These are phyloP conservation scores for Invenusta paracnida DNA, from an alignment of 2,888 invertebrate genomes.

Conservation along the genomic window DNA sequence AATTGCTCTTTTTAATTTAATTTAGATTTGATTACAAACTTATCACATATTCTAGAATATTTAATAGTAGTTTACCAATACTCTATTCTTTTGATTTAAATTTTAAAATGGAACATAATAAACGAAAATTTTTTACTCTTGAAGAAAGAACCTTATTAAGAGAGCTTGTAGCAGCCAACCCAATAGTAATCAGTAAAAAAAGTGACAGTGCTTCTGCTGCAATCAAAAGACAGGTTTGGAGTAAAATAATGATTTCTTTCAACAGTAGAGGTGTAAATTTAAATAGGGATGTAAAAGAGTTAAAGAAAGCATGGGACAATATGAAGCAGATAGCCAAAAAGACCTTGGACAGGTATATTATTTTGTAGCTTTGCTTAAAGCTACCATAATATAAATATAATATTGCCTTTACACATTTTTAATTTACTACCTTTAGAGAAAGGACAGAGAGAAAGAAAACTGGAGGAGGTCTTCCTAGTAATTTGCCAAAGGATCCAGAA, in stretches of 20 bases:
- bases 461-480: neutral
- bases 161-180: neutral
- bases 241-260: neutral
- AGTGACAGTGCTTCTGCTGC: neutral
- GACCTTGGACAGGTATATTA: neutral
- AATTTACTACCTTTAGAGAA: neutral
- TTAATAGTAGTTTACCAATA: too few species aligned
- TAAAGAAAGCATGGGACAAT: neutral
- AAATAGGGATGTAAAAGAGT: too few species aligned
- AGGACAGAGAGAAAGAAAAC: conserved; percentile 10
- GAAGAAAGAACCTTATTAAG: neutral
- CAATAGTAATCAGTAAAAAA: neutral
- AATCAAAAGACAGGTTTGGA: neutral
- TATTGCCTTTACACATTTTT: neutral
- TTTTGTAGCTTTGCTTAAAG: neutral
- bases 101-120: neutral
- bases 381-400: neutral
- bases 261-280: neutral
- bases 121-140: neutral
- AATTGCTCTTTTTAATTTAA: too few species aligned
- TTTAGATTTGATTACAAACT: too few species aligned
- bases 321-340: neutral
- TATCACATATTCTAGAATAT: too few species aligned
- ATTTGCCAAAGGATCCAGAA: neutral
- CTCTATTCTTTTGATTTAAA: too few species aligned